Evolutionary conservation across 1,140 invertebrate genomes (phyloP), one percentile per base, ranked within the genome.

Genomic region (Odontomachus brunneus): DNA sequence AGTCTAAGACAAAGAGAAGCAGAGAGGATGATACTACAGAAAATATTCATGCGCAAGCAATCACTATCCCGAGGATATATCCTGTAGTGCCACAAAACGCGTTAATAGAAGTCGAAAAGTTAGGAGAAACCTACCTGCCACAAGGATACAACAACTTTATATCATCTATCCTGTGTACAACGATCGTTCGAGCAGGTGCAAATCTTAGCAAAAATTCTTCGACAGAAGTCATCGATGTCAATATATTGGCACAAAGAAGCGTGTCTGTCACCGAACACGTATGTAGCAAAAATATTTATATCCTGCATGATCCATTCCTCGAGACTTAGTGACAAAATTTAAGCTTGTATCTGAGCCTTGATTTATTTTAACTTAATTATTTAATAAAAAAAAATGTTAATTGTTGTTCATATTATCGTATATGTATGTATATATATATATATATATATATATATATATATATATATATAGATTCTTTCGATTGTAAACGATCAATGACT

Each of bases 201-300:
- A 2, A 82, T 2, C 81, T 92, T 0, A 38, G 29, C 0, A 51
- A 15, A 15, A 72, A 92, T 15, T 86, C 86, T 0, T 82, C 86
- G 0, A 92, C 91, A 0, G 92, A 91, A 15, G 55, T 90, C 9
- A 83, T 92, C 22, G 89, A 92, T 11, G 76, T 92, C 0, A 84
- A 86, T 17, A 69, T 44, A 2, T 66, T 93, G 5, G 51, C 73
- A 0, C 80, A 90, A 51, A 89, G 76, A 17, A 67, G 26, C 22
- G 75, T 33, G 0, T 75, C 89, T 0, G 22, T 88, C 2, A 82
- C 88, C 14, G 88, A 90, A 83, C 84, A 85, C 17, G 92, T 93
- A 89, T 78, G 88, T 88, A 48, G 1, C 22, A 44, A 17, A 44
- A 38, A 69, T 15, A 3, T 44, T 59, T 22, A 24, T 7, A 7